Evolutionary conservation across 2,888 invertebrate species (phyloP), one percentile per base, ranked within the genome.

Genomic region (Plagodis pulveraria): DNA sequence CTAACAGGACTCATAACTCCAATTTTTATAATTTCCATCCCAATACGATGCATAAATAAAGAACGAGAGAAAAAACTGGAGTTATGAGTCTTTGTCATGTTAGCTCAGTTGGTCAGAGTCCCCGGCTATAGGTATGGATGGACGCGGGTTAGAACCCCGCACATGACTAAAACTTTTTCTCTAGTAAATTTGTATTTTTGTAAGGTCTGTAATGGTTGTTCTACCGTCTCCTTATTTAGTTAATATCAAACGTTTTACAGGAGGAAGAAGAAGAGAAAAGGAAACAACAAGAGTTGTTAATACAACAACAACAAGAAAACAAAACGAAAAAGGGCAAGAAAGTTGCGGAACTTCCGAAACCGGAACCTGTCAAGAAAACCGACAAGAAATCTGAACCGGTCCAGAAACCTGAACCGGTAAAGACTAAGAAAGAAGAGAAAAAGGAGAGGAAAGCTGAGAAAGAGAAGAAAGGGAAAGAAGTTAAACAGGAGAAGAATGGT

Each of bases 401-500:
- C 6, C 79, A 78, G 42, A 53, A 73, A 47, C 57, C 38, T 11
- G 82, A 83, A 42, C 78, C 80, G 63, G 78, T 74, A 9, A 74
- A 68, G 32, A 83, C 84, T 63, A 81, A 85, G 65, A 81, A 83
- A 32, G 73, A 79, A 72, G 62, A 75, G 63, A 71, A 78, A 62
- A 69, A 83, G 66, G 58, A 87, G 48, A 81, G 79, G 54, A 70
- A 71, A 33, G 69, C 69, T 2, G 76, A 76, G 57, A 75, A 76
- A 9, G 79, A 80, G 58, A 76, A 78, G 54, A 76, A 77, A 34
- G 79, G 70, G 42, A 86, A 84, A 62, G 84, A 85, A 56, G 78
- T 73, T 61, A 89, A 86, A 76, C 73, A 70, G 57, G 91, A 89
- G 57, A 90, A 87, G 69, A 77, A 63, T 70, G 79, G 87, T 88